Percentiles rank a stretch among this genome's conserved stretches.
phyloP scores from a whole-genome alignment of 1,140 invertebrate genomes.

The Heliconius melpomene region DNA sequence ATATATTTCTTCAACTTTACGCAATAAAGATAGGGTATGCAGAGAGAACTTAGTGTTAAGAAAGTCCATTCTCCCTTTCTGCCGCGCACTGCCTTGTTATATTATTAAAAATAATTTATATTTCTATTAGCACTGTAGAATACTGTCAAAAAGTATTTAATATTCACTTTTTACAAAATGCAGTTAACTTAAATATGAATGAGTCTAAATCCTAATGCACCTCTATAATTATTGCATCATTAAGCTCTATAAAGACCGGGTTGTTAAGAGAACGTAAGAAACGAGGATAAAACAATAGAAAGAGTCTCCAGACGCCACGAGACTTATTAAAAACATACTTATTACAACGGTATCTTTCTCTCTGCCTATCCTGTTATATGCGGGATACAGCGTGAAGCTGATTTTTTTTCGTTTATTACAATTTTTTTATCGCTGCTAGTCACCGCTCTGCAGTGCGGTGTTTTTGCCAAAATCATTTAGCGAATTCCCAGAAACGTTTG shows the following conservation, averaged over 20 bases:
- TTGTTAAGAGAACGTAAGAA: conserved; percentile 34
- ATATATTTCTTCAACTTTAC: too few relatives aligned
- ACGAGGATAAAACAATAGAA: conserved; percentile 30
- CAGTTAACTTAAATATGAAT: conserved; percentile 24
- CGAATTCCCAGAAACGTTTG: conserved; percentile 58
- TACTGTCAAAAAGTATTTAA: neutral
- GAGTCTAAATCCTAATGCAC: conserved; percentile 31
- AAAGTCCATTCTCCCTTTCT: too few relatives aligned
- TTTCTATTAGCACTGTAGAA: neutral
- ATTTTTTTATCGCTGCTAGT: conserved; percentile 34
- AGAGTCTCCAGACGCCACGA: conserved; percentile 35
- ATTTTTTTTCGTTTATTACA: neutral
- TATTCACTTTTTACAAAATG: conserved; percentile 8
- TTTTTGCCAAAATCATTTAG: conserved; percentile 65
- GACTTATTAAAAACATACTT: conserved; percentile 32
- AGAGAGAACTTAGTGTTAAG: too few relatives aligned
- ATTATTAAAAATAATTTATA: neutral
- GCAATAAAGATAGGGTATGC: too few relatives aligned
- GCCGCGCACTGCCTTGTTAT: neutral
- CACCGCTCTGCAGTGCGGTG: conserved; percentile 44
- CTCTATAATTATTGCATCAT: conserved; percentile 33
- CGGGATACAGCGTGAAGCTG: too few relatives aligned
- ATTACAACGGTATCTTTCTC: neutral
- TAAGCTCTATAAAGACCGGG: conserved; percentile 25
- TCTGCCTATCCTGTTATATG: too few relatives aligned